A percentile compares a stretch with the other conserved stretches of the same genome.
Conservation (phyloP, 2,113 vertebrate species). For the Phoenicopterus ruber region DNA sequence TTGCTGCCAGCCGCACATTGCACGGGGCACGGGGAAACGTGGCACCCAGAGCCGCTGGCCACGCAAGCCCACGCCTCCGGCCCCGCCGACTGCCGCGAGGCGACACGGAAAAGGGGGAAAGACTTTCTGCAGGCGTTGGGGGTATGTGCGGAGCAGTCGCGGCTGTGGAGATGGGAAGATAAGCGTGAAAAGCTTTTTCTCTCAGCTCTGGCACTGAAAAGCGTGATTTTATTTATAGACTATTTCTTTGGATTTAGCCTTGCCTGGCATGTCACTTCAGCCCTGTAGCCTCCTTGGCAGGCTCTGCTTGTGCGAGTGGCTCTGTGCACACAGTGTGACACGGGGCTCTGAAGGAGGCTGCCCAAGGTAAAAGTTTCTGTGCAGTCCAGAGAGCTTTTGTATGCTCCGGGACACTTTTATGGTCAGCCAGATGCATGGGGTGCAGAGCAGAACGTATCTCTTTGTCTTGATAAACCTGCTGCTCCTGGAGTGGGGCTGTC, state of each 20-base stretch:
- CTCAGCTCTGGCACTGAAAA: neutral
- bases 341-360: neutral
- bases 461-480: neutral
- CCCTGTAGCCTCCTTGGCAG: neutral
- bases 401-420: rapidly evolving
- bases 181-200: neutral
- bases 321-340: rapidly evolving
- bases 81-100: rapidly evolving
- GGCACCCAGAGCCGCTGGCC: neutral
- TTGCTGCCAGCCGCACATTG: neutral
- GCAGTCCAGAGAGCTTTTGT: neutral
- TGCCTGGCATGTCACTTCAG: neutral
- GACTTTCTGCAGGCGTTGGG: neutral
- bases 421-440: neutral
- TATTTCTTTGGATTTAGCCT: neutral
- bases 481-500: neutral
- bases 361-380: neutral
- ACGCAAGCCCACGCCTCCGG: rapidly evolving
- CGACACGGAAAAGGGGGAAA: neutral
- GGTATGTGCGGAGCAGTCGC: neutral
- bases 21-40: neutral
- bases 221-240: neutral
- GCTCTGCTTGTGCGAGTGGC: neutral
- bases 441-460: neutral
- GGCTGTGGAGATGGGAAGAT: neutral